phyloP scores from a whole-genome alignment of 23 tunicate genomes.

The Clavelina lepadiformis region DNA sequence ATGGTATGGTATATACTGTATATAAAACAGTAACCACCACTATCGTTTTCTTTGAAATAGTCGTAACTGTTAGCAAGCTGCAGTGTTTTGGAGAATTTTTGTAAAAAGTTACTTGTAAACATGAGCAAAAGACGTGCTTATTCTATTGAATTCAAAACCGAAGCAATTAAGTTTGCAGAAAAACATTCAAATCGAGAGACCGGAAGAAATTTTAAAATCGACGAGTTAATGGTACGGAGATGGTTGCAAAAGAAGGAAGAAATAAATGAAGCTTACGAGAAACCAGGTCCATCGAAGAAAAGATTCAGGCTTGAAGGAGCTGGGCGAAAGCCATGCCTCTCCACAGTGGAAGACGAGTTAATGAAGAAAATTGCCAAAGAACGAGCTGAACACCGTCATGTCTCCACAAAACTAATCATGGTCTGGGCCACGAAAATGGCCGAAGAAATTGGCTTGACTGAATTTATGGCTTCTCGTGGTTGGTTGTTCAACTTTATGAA shows the following conservation, averaged over 20 bases:
- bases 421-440: slow-evolving; percentile 55
- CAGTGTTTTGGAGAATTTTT: no score
- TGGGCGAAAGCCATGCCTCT: no score
- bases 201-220: slow-evolving; percentile 42
- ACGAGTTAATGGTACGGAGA: slow-evolving; percentile 47
- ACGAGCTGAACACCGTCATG: slow-evolving; percentile 41
- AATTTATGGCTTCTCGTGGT: slow-evolving; percentile 47
- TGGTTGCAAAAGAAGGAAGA: slow-evolving; percentile 40
- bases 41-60: no score
- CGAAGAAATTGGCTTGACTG: slow-evolving; percentile 23
- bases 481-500: slow-evolving; percentile 26
- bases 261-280: slow-evolving; percentile 22
- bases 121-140: slow-evolving; percentile 53
- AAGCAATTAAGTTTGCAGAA: slow-evolving; percentile 51
- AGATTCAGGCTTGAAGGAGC: no score
- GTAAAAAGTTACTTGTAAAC: no score
- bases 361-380: slow-evolving; percentile 43
- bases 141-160: slow-evolving; percentile 31
- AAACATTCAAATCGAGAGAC: slow-evolving; percentile 41
- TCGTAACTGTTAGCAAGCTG: no score
- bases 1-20: no score
- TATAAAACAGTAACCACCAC: no score
- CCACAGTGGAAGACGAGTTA: slow-evolving; percentile 41
- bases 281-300: slow-evolving; percentile 42
- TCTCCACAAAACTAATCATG: slow-evolving; percentile 43